These are phyloP conservation scores for Lithophane leautieri DNA, from an alignment of 2,888 invertebrate genomes.

Conservation along the genomic window DNA sequence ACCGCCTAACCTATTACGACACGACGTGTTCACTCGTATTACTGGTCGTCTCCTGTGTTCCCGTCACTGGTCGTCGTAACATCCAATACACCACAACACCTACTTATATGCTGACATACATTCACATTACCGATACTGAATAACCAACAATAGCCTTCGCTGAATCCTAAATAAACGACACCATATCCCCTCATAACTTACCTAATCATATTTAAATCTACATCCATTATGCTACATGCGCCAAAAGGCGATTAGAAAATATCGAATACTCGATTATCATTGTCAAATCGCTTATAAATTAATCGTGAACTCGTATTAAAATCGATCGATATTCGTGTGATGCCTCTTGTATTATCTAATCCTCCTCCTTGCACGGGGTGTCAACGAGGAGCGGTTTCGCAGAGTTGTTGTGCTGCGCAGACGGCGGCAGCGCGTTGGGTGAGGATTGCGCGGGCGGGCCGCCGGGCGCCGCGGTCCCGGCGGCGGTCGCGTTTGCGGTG, in stretches of 20 bases:
- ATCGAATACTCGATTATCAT: constrained; percentile 78
- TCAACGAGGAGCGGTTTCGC: constrained; percentile 87
- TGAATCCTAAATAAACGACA: constrained; percentile 83
- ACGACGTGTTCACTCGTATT: constrained; percentile 76
- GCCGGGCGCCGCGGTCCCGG: constrained; percentile 70
- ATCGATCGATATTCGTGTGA: constrained; percentile 61
- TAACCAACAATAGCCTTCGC: constrained; percentile 87
- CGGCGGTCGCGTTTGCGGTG: constrained; percentile 80
- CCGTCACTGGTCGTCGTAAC: constrained; percentile 80
- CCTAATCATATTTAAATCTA: constrained; percentile 77
- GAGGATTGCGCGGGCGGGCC: constrained; percentile 78
- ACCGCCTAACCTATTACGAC: constrained; percentile 81
- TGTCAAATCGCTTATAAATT: constrained; percentile 71
- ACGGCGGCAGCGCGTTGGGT: constrained; percentile 76
- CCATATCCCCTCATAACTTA: constrained; percentile 87
- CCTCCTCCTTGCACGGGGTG: constrained; percentile 87
- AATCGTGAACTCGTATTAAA: constrained; percentile 71
- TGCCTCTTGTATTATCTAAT: constrained; percentile 70
- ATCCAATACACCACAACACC: constrained; percentile 81
- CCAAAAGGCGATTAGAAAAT: constrained; percentile 85
- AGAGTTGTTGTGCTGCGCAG: constrained; percentile 78
- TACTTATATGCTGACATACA: constrained; percentile 81
- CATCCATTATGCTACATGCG: constrained; percentile 85
- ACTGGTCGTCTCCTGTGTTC: constrained; percentile 75
- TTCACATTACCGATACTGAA: constrained; percentile 83